Conservation (phyloP, 2,888 invertebrate genomes). For the Cosmopolites sordidus region DNA sequence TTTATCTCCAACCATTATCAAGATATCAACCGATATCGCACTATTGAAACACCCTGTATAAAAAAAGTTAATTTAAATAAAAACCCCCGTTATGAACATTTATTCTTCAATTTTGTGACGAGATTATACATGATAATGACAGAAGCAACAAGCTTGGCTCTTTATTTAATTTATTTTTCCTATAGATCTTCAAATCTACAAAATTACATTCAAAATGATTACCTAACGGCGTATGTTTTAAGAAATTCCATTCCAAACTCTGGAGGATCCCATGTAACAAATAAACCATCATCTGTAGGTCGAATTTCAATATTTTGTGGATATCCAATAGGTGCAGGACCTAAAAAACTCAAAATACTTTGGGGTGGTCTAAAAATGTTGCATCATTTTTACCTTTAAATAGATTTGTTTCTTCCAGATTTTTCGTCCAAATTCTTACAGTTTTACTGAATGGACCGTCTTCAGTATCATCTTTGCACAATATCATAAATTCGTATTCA, state of each 20-base stretch:
- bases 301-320: constrained; percentile 68
- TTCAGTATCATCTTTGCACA: constrained; percentile 80
- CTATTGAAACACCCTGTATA: too few species aligned
- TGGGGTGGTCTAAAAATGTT: background rate
- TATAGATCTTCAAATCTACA: too few species aligned
- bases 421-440: constrained; percentile 68
- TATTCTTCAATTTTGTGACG: too few species aligned
- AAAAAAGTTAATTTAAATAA: too few species aligned
- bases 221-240: constrained; percentile 57
- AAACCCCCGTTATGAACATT: too few species aligned
- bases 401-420: constrained; percentile 33
- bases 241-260: constrained; percentile 55
- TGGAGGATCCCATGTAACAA: constrained; percentile 71
- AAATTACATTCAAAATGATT: background rate
- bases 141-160: too few species aligned
- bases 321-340: constrained; percentile 50
- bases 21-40: too few species aligned
- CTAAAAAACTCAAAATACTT: background rate
- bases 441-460: constrained; percentile 89
- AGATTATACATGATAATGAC: too few species aligned
- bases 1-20: too few species aligned
- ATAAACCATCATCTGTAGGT: constrained; percentile 68
- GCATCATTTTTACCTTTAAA: constrained; percentile 13
- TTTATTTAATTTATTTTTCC: too few species aligned
- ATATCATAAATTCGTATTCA: constrained; percentile 86